Conservation (phyloP, 2,113 vertebrate species). For the Ptilorrhoa leucosticta region DNA sequence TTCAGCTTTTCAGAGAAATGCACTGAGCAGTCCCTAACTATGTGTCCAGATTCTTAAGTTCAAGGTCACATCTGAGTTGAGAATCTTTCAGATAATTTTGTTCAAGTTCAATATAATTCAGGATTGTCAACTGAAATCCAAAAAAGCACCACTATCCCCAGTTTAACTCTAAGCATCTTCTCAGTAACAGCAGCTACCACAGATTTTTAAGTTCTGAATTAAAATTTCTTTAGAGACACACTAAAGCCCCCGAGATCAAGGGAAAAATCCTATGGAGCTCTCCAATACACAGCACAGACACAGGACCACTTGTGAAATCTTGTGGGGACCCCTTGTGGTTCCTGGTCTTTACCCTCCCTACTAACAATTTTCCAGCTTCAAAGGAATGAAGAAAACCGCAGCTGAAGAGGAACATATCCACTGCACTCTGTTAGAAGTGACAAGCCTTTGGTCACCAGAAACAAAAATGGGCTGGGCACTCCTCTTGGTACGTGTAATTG, state of each 20-base stretch:
- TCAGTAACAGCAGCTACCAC: not conserved
- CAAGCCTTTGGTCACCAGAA: not conserved
- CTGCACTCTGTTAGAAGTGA: not conserved
- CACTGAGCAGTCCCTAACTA: not conserved
- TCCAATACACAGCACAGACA: not conserved
- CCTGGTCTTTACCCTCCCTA: not conserved
- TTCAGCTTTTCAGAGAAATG: not conserved
- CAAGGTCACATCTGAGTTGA: not conserved
- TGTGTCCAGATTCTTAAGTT: not conserved
- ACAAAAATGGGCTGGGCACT: not conserved
- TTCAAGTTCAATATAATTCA: not conserved
- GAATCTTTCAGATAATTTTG: not conserved
- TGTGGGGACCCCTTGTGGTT: not conserved
- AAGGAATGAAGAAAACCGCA: not conserved
- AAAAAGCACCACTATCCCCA: not conserved
- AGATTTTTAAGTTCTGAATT: not conserved
- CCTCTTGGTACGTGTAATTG: not conserved
- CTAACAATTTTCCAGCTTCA: not conserved
- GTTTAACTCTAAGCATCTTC: not conserved
- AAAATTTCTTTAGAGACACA: not conserved
- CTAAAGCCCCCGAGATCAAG: not conserved
- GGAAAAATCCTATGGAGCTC: fast-evolving
- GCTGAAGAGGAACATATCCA: not conserved
- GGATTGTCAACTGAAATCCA: not conserved
- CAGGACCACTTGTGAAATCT: not conserved